Evolutionary conservation across 2,113 vertebrate species (phyloP).

Genomic region (Cavia porcellus): DNA sequence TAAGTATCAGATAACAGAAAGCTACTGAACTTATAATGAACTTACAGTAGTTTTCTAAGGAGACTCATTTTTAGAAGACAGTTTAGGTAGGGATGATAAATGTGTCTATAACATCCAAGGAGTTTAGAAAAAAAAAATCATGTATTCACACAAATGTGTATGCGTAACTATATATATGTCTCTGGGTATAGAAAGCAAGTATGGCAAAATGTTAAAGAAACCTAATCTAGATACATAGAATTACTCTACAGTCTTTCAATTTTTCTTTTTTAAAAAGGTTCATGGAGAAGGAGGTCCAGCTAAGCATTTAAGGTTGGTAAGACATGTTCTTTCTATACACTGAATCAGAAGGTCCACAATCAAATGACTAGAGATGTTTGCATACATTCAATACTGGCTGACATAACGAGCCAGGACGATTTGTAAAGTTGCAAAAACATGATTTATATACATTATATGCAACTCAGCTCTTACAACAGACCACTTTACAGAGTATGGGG

Average conservation of each 20-base stretch:
- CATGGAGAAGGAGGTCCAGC: neutral
- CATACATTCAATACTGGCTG: slow-evolving; percentile 69
- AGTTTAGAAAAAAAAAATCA: neutral
- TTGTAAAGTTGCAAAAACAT: slow-evolving; percentile 65
- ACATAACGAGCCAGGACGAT: slow-evolving; percentile 43
- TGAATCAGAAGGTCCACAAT: slow-evolving; percentile 53
- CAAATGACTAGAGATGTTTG: slow-evolving; percentile 51
- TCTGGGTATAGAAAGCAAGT: slow-evolving; percentile 13
- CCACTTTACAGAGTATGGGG: slow-evolving; percentile 67
- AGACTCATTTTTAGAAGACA: slow-evolving; percentile 56
- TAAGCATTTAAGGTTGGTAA: slow-evolving; percentile 44
- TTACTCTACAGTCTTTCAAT: slow-evolving; percentile 1
- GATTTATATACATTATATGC: slow-evolving; percentile 69
- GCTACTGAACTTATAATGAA: neutral
- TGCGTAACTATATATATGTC: neutral
- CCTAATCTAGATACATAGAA: slow-evolving; percentile 14
- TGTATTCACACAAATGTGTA: neutral
- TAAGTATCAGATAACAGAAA: neutral
- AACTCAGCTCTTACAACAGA: slow-evolving; percentile 56
- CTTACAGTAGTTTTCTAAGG: neutral
- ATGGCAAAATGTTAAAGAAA: slow-evolving; percentile 50
- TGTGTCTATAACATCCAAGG: slow-evolving; percentile 53
- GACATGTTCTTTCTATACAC: slow-evolving; percentile 49
- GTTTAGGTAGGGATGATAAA: neutral
- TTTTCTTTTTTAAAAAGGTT: slow-evolving; percentile 49